A percentile compares a stretch with the other conserved stretches of the same genome.
Evolutionary conservation across 1,140 invertebrate genomes (phyloP).

Genomic region (Marisa cornuarietis): DNA sequence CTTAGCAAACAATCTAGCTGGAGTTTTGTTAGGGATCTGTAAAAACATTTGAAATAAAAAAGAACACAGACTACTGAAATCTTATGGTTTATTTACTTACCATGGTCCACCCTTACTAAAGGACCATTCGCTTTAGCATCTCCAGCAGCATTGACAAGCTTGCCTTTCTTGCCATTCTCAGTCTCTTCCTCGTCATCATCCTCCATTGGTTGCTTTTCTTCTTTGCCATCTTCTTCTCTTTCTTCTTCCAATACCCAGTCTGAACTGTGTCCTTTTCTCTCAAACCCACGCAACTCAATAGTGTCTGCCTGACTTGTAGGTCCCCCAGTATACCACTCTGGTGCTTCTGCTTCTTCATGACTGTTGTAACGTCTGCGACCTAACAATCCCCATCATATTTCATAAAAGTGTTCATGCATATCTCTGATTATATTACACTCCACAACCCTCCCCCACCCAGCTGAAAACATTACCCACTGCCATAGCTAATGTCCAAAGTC

Average conservation of each 20-base stretch:
- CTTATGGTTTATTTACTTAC: too few relatives aligned
- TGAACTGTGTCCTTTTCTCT: conserved; percentile 70
- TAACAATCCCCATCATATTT: conserved; percentile 8
- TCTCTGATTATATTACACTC: too few relatives aligned
- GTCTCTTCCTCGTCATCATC: conserved; percentile 12
- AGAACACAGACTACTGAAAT: too few relatives aligned
- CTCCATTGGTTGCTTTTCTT: conserved; percentile 24
- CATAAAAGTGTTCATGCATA: not conserved
- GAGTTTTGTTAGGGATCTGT: not conserved
- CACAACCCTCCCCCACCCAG: too few relatives aligned
- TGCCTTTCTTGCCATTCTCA: not conserved
- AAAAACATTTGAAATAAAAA: too few relatives aligned
- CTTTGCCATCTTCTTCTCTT: conserved; percentile 25
- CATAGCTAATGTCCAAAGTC: too few relatives aligned
- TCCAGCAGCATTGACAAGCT: conserved; percentile 4
- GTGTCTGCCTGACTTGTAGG: conserved; percentile 90
- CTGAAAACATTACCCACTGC: too few relatives aligned
- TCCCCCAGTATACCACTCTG: conserved; percentile 82
- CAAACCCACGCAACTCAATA: conserved; percentile 92
- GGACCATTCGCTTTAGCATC: not conserved
- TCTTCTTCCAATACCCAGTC: conserved; percentile 7
- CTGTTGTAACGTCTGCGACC: conserved; percentile 25
- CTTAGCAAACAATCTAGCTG: not conserved
- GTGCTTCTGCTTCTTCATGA: conserved; percentile 59
- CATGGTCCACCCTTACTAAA: too few relatives aligned